Base-by-base conservation (phyloP, 2,888 invertebrate genomes). In the Aromia moschata region DNA sequence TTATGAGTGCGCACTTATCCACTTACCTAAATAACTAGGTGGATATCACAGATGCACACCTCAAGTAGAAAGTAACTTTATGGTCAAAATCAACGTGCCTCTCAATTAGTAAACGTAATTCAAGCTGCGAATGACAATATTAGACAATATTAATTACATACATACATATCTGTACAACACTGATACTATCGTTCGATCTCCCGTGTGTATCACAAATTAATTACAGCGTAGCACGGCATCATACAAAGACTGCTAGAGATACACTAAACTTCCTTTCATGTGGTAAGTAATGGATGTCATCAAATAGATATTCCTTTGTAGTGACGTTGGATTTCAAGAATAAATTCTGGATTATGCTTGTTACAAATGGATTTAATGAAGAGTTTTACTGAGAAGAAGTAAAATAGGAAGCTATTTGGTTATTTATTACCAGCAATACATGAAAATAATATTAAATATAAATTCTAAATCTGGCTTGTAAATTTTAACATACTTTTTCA, bases 211-310 rank as follows among this genome's bases (percentile, higher is more conserved):
- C 31, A 49, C 56, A 45, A 43, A 56, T 56, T 56, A 56, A 56
- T 56, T 49, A 49, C 36, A 25, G 31, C 17, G 15, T 33, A 40
- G 56, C 41, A 36, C 43, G n/a, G 40, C 30, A 49, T 31, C 33
- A 15, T 38, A 56, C 49, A 49, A 49, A 56, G 43, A 47, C 56
- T 49, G 49, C 49, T 49, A 56, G 49, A 43, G 41, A 49, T 47
- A 47, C 47, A 36, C 41, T 56, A 40, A 40, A 56, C 56, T 56
- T 56, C 43, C 56, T 56, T 56, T 56, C 46, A 56, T 49, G 56
- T 56, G 49, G 49, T 43, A 49, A 56, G 46, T 56, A 56, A 33
- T 37, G 56, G 56, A 49, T 56, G 36, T 56, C 49, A 47, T 43
- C 41, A 49, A 38, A 41, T 56, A 49, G 49, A 33, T 56, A 17